These are phyloP conservation scores for Hemichromis elongatus DNA, from an alignment of 2,113 vertebrate genomes.

Conservation along the genomic window DNA sequence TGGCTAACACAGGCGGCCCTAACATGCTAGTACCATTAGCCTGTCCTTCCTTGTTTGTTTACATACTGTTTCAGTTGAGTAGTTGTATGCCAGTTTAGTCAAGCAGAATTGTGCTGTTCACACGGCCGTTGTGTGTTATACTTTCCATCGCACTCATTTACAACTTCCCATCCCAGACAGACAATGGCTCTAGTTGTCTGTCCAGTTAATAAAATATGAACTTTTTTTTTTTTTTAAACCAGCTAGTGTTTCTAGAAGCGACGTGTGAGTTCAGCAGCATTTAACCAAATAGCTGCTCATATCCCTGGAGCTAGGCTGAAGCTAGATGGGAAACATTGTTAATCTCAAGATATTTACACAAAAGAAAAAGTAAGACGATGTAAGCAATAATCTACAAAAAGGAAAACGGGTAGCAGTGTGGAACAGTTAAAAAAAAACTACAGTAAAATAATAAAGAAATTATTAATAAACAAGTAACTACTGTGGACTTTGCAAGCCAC, in stretches of 20 bases:
- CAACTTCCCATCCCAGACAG: background rate
- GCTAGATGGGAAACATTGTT: background rate
- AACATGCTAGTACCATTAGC: background rate
- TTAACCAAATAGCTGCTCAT: background rate
- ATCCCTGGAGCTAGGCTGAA: background rate
- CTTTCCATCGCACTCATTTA: background rate
- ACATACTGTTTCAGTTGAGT: background rate
- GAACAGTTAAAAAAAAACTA: background rate
- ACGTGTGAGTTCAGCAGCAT: background rate
- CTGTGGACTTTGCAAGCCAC: background rate
- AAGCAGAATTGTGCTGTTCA: background rate
- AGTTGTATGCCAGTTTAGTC: background rate
- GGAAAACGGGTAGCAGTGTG: background rate
- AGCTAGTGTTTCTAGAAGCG: background rate
- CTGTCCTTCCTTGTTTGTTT: background rate
- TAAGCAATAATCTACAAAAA: background rate
- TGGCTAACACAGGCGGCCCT: background rate
- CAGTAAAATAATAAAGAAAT: background rate
- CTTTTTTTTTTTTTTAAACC: background rate
- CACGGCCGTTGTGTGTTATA: background rate
- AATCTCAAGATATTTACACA: background rate
- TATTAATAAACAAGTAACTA: background rate
- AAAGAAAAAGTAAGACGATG: background rate
- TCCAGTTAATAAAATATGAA: background rate
- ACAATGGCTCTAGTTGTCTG: background rate